Conservation (phyloP, 2,113 vertebrate species). For the Sisor rabdophorus region DNA sequence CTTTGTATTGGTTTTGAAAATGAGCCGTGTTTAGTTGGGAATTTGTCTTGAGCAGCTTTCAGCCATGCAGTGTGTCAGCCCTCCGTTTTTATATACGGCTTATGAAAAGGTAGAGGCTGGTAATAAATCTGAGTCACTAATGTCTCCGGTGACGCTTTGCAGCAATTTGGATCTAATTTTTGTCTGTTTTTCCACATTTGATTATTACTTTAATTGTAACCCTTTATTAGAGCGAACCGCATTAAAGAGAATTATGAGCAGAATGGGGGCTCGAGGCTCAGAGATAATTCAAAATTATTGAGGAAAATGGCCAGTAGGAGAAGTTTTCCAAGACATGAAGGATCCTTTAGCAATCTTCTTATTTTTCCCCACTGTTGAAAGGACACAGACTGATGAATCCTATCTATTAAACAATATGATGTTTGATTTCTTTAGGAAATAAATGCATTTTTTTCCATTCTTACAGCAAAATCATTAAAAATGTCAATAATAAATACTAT, state of each 20-base stretch:
- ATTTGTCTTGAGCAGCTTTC: constrained; percentile 48
- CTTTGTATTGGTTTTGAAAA: constrained; percentile 56
- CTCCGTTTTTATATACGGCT: constrained; percentile 26
- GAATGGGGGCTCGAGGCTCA: constrained; percentile 64
- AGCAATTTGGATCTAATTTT: constrained; percentile 69
- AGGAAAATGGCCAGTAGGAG: constrained; percentile 74
- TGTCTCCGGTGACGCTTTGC: constrained; percentile 66
- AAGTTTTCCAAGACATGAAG: constrained; percentile 56
- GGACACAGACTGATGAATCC: neutral
- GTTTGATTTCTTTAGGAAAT: neutral
- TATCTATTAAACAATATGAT: neutral
- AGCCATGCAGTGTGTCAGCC: constrained; percentile 20
- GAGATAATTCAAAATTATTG: constrained; percentile 77
- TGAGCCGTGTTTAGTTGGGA: constrained; percentile 41
- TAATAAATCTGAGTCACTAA: constrained; percentile 65
- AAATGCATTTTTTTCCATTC: too few species aligned
- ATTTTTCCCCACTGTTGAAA: neutral
- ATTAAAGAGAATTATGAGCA: constrained; percentile 75
- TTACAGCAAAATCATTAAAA: too few species aligned
- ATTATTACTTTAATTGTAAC: constrained; percentile 77
- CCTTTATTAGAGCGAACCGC: constrained; percentile 76
- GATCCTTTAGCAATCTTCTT: neutral
- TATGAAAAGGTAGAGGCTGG: constrained; percentile 57
- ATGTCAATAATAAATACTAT: neutral
- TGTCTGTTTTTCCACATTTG: constrained; percentile 68